These are phyloP conservation scores for Nautilus pompilius DNA, from an alignment of 1,140 invertebrate species.

Conservation along the genomic window DNA sequence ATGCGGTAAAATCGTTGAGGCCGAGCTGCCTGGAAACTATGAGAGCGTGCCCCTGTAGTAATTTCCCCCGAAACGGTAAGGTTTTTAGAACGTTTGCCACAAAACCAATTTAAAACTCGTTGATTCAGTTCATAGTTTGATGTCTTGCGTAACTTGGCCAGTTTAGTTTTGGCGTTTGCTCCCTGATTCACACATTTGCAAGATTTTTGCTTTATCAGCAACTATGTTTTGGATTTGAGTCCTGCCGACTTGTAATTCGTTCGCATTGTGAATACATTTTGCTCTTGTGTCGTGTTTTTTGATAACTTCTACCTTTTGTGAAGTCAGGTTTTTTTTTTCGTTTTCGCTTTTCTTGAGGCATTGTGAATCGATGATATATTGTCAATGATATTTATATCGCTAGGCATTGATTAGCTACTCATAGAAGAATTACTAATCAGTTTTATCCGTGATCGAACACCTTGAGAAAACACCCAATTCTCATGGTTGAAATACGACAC, in stretches of 20 bases:
- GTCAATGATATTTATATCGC: too few species aligned
- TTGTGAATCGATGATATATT: too few species aligned
- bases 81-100: neutral
- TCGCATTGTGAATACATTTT: conserved; percentile 8
- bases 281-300: neutral
- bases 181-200: conserved; percentile 10
- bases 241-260: conserved; percentile 10
- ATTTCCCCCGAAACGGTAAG: conserved; percentile 13
- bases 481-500: too few species aligned
- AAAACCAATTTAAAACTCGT: conserved; percentile 9
- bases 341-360: too few species aligned
- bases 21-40: conserved; percentile 17
- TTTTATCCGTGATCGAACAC: too few species aligned
- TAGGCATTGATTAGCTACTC: too few species aligned
- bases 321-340: too few species aligned
- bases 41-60: conserved; percentile 11
- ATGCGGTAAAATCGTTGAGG: conserved; percentile 21
- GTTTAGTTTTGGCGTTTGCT: neutral
- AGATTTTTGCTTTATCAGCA: conserved; percentile 8
- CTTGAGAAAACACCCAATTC: too few species aligned
- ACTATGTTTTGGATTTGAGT: conserved; percentile 12
- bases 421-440: too few species aligned
- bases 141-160: neutral
- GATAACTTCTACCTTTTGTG: conserved; percentile 4
- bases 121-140: conserved; percentile 16